A percentile compares a stretch with the other conserved stretches of the same genome.
These are phyloP conservation scores for Gymnodraco acuticeps DNA, from an alignment of 2,797 vertebrate genomes.

Conservation along the genomic window DNA sequence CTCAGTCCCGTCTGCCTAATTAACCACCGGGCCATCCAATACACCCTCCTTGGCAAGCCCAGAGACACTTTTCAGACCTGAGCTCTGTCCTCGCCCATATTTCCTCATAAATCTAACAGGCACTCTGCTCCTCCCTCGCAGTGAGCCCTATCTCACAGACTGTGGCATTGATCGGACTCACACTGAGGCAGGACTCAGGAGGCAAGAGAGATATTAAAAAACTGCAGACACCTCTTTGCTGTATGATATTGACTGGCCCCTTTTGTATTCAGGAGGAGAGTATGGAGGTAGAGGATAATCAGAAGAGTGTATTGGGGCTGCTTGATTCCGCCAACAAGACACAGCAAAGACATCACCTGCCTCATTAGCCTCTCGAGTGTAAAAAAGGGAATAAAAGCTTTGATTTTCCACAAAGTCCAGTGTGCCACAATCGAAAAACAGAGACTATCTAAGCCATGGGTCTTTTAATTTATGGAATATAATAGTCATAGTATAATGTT, in stretches of 20 bases:
- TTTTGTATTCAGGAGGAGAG: conserved; percentile 73
- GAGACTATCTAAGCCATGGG: too few relatives aligned
- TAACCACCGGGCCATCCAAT: conserved; percentile 51
- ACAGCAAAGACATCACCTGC: conserved; percentile 45
- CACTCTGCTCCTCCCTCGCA: conserved; percentile 56
- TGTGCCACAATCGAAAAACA: conserved; percentile 6
- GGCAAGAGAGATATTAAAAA: conserved; percentile 78
- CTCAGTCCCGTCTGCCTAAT: conserved; percentile 64
- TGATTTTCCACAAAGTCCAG: conserved; percentile 33
- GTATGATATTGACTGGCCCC: conserved; percentile 73
- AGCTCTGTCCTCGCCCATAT: conserved; percentile 59
- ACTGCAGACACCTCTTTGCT: conserved; percentile 68
- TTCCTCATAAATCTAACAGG: conserved; percentile 74
- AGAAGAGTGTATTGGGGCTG: conserved; percentile 63
- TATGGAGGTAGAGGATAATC: conserved; percentile 60
- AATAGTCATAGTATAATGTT: too few relatives aligned
- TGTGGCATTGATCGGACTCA: conserved; percentile 79
- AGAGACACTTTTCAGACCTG: conserved; percentile 61
- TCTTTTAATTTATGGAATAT: too few relatives aligned
- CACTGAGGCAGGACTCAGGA: conserved; percentile 71
- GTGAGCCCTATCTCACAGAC: conserved; percentile 75
- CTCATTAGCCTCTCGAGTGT: conserved; percentile 32
- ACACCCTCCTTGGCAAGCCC: conserved; percentile 50
- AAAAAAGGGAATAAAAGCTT: conserved; percentile 28
- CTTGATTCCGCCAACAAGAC: conserved; percentile 43